Percentiles rank a stretch among this genome's conserved stretches.
phyloP scores from a whole-genome alignment of 2,797 vertebrate species.

The Lerista edwardsae region DNA sequence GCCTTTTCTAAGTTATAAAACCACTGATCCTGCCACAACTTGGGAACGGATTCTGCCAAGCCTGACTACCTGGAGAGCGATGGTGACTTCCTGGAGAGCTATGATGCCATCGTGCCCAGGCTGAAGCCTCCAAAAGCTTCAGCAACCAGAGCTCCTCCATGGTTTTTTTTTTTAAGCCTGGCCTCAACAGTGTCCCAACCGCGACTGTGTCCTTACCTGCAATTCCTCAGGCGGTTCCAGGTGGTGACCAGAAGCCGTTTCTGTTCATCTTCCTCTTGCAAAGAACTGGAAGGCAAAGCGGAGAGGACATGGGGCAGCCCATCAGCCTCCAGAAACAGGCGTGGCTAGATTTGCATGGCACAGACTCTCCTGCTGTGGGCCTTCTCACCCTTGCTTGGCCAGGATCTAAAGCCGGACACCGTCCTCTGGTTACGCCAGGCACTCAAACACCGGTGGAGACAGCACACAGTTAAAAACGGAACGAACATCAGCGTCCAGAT shows the following conservation, averaged over 20 bases:
- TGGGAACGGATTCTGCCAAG: neutral
- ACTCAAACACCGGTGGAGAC: neutral
- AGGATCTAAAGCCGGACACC: fast-evolving
- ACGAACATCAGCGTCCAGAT: neutral
- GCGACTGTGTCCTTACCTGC: slow-evolving; percentile 76
- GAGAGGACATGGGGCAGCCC: neutral
- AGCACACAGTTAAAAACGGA: neutral
- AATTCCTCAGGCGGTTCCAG: slow-evolving; percentile 81
- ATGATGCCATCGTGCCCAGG: neutral
- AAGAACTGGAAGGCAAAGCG: slow-evolving; percentile 66
- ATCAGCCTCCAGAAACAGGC: neutral
- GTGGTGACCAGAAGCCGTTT: slow-evolving; percentile 87
- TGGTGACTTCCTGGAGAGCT: neutral
- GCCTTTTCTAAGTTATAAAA: neutral
- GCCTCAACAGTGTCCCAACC: neutral
- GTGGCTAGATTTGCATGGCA: neutral
- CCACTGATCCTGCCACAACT: neutral
- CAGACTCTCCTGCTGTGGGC: fast-evolving
- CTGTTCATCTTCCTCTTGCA: slow-evolving; percentile 77
- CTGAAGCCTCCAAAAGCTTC: neutral
- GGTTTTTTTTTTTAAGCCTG: neutral
- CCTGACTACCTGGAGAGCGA: neutral
- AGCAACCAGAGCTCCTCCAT: neutral
- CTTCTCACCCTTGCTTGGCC: neutral
- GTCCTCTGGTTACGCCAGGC: neutral